A percentile compares a stretch with the other conserved stretches of the same genome.
These are phyloP conservation scores for Aphrophora alni DNA, from an alignment of 2,888 invertebrate genomes.

Conservation along the genomic window DNA sequence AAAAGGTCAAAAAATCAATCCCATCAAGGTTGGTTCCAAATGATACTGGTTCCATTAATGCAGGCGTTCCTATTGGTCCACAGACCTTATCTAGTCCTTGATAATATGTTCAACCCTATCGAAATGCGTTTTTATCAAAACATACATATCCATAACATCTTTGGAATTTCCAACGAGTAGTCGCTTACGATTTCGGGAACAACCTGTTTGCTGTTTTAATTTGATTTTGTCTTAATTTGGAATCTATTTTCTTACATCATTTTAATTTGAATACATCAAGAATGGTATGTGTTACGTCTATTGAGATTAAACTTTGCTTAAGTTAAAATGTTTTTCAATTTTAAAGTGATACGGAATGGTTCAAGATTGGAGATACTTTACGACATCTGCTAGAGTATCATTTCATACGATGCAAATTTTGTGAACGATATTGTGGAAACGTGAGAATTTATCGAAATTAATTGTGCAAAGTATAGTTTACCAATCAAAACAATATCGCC, in stretches of 20 bases:
- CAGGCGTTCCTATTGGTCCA: background rate
- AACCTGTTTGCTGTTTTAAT: conserved; percentile 6
- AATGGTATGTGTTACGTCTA: too few relatives aligned
- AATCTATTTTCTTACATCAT: background rate
- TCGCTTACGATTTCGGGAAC: background rate
- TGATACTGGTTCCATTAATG: conserved; percentile 36
- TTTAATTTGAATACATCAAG: background rate
- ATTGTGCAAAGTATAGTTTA: too few relatives aligned
- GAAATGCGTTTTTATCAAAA: background rate
- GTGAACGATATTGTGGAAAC: too few relatives aligned
- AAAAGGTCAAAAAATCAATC: background rate
- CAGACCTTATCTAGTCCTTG: background rate
- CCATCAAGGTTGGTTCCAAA: conserved; percentile 11
- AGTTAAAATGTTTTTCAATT: too few relatives aligned
- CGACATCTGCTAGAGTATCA: too few relatives aligned
- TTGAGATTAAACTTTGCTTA: too few relatives aligned
- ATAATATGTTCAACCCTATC: background rate
- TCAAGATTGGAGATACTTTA: too few relatives aligned
- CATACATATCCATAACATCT: conserved; percentile 1
- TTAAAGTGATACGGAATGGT: too few relatives aligned
- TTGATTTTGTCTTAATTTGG: conserved; percentile 4
- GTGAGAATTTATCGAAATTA: too few relatives aligned
- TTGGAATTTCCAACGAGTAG: background rate
- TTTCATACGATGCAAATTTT: too few relatives aligned
- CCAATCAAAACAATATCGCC: too few relatives aligned